Evolutionary conservation across 92 coral and sea anemone species (phyloP).

Genomic region (Muricea muricata): DNA sequence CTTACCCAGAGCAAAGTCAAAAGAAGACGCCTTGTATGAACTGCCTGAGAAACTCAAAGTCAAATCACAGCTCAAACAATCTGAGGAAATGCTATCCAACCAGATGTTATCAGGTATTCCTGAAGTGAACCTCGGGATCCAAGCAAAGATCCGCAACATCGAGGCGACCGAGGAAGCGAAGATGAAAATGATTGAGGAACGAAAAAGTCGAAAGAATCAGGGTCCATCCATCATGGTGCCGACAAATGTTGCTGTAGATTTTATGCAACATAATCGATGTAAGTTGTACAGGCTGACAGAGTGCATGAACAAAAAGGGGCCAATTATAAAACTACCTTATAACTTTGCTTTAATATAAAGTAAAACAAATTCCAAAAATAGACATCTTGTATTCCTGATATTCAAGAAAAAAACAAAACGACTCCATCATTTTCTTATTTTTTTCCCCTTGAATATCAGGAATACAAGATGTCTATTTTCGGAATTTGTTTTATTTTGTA

Average conservation of each 20-base stretch:
- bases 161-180: constrained; percentile 99
- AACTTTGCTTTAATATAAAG: too few species aligned
- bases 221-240: constrained; percentile 98
- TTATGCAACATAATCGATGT: constrained; percentile 97
- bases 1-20: constrained; percentile 77
- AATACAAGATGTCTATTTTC: too few species aligned
- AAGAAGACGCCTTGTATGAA: constrained; percentile 85
- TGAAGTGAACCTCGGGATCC: constrained; percentile 96
- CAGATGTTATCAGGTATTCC: constrained; percentile 99
- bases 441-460: too few species aligned
- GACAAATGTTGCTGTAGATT: constrained; percentile 95
- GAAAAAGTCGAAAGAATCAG: constrained; percentile 71
- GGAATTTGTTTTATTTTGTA: too few species aligned
- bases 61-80: constrained; percentile 86
- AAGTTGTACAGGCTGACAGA: too few species aligned
- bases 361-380: too few species aligned
- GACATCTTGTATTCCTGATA: too few species aligned
- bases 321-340: too few species aligned
- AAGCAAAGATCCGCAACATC: constrained; percentile 93
- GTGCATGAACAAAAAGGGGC: too few species aligned
- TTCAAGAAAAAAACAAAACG: too few species aligned
- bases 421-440: too few species aligned
- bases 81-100: constrained; percentile 98
- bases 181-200: constrained; percentile 82
- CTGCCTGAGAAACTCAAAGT: constrained; percentile 92